Evolutionary conservation across 2,888 invertebrate species (phyloP).

Genomic region (Margaritifera margaritifera): DNA sequence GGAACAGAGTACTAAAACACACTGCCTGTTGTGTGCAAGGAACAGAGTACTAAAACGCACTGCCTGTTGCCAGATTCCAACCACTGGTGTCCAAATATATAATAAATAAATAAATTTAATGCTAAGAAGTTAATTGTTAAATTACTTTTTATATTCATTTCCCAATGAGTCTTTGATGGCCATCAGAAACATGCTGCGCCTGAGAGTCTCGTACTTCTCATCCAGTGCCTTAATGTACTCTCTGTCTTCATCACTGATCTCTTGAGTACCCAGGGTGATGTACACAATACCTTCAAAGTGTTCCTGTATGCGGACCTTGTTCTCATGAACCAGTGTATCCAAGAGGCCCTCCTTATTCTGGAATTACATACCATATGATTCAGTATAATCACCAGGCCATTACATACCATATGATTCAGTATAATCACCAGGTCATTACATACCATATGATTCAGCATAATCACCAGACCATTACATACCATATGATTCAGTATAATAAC

Average conservation of each 20-base stretch:
- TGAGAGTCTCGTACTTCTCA: slow-evolving; percentile 63
- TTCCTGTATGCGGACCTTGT: slow-evolving; percentile 42
- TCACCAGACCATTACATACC: no score
- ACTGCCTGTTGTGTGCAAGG: no score
- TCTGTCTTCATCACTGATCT: slow-evolving; percentile 49
- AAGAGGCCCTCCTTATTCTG: slow-evolving; percentile 36
- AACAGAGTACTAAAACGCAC: no score
- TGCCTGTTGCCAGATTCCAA: no score
- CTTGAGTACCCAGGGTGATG: slow-evolving; percentile 59
- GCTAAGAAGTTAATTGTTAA: not conserved
- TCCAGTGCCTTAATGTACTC: slow-evolving; percentile 58
- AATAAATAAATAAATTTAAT: no score
- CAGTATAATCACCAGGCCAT: no score
- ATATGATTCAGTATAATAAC: no score
- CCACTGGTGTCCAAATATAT: no score
- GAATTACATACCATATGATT: not conserved
- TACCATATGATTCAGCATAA: no score
- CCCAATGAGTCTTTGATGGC: slow-evolving; percentile 54
- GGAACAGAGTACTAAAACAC: no score
- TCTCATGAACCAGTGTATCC: slow-evolving; percentile 33
- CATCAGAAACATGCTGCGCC: slow-evolving; percentile 61
- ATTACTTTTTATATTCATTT: slow-evolving; percentile 59
- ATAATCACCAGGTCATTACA: no score
- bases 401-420: no score
- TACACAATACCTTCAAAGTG: slow-evolving; percentile 60